Base-by-base conservation (phyloP, 2,888 invertebrate genomes). In the Ochropleura leucogaster region DNA sequence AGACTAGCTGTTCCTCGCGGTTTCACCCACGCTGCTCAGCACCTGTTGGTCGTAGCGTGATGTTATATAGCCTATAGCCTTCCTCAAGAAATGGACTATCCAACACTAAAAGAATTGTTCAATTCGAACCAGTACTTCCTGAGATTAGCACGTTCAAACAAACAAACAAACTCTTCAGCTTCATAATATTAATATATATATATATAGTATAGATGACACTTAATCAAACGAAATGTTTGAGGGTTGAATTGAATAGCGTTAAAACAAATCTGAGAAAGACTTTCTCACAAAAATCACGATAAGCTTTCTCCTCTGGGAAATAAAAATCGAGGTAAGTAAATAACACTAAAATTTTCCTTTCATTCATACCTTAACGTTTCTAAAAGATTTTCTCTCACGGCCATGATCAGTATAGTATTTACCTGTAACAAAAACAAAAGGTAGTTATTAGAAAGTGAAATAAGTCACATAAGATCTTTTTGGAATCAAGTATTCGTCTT, bases 391-490 rank as follows among this genome's bases (percentile, higher is more conserved):
- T 74, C 73, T 86, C 77, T 68, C 83, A 83, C 78, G 73, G 60
- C 30, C 44, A 55, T 47, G 82, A 83, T 80, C 78, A 80, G 77
- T 66, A 44, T 66, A 82, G 67, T 78, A 82, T 76, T 88, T 90
- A 89, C 90, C 89, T 90, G 90, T 30, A 90, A 90, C 72, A 84
- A 85, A 85, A 85, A 87, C 78, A 84, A 87, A 75, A 80, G 72
- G 78, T 75, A 20, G 71, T 83, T 84, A 80, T 79, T 79, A 82
- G 80, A 80, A 80, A 82, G 82, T 70, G 44, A 68, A 79, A 72
- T 81, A 79, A 81, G 60, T 70, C 77, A 74, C 74, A 80, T 79
- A 66, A 79, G 62, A 68, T 71, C 18, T 75, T 76, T 76, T 70
- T 63, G 9, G 67, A 76, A 68, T 79, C 76, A 80, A 66, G 53